These are phyloP conservation scores for Pachypanchax playfairii DNA, from an alignment of 2,113 vertebrate species.

Conservation along the genomic window DNA sequence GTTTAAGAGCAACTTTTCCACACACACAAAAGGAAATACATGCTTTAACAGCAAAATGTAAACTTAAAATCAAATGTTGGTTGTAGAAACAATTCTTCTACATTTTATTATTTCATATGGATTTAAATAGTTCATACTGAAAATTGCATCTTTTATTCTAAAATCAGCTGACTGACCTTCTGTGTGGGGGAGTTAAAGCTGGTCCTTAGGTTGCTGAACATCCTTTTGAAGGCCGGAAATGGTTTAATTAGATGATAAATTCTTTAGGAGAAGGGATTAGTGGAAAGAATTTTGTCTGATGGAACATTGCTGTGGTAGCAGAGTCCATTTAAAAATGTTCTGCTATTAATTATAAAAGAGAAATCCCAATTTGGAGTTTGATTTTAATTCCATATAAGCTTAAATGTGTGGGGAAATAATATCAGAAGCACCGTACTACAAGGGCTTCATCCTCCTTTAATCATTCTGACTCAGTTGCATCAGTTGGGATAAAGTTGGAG, in stretches of 20 bases:
- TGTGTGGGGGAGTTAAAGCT: neutral
- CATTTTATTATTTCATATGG: conserved; percentile 35
- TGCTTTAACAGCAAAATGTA: too few species aligned
- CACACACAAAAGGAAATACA: neutral
- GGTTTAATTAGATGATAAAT: conserved; percentile 36
- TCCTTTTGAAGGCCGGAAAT: neutral
- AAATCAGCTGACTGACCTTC: conserved; percentile 13
- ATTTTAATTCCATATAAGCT: conserved; percentile 8
- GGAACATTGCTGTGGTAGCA: neutral
- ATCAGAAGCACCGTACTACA: conserved; percentile 8
- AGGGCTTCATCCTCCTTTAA: neutral
- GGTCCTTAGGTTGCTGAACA: neutral
- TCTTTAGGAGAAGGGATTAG: conserved; percentile 18
- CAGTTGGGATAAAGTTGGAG: neutral
- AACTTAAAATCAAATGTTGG: too few species aligned
- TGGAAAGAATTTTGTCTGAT: conserved; percentile 4
- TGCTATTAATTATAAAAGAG: conserved; percentile 1
- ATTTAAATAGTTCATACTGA: conserved; percentile 17
- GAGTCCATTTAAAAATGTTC: neutral
- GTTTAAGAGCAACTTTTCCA: conserved; percentile 18
- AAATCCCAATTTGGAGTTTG: conserved; percentile 36
- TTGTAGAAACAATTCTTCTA: conserved; percentile 27
- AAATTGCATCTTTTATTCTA: conserved; percentile 38
- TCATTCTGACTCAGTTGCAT: neutral
- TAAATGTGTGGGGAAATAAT: neutral